Percentiles rank a stretch among this genome's conserved stretches.
Conservation (phyloP, 2,888 invertebrate species). For the Caenorhabditis sp. region DNA sequence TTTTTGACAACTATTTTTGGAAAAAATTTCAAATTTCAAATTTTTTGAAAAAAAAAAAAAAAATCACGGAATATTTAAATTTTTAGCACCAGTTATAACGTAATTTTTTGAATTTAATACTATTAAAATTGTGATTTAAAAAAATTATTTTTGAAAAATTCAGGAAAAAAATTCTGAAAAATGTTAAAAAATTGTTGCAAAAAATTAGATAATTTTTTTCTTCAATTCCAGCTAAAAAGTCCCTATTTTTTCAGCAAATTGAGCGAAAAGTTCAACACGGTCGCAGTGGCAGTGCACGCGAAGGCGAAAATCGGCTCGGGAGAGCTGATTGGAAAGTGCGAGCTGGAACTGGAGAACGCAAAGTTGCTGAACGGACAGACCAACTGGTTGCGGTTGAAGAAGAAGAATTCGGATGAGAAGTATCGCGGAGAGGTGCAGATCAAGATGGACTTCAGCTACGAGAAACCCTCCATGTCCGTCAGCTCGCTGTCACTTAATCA, state of each 20-base stretch:
- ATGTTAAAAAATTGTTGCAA: no score
- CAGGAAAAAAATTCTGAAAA: background rate
- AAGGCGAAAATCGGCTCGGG: conserved; percentile 73
- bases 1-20: background rate
- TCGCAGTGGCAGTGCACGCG: conserved; percentile 71
- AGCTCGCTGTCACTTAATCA: conserved; percentile 67
- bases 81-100: background rate
- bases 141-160: background rate
- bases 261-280: conserved; percentile 72
- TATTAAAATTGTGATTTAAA: background rate
- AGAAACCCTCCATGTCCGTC: conserved; percentile 72
- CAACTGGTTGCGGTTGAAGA: conserved; percentile 70
- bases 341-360: conserved; percentile 65
- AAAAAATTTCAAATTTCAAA: background rate
- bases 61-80: background rate
- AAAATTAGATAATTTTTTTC: no score
- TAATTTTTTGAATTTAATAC: no score
- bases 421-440: conserved; percentile 73
- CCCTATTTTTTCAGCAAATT: conserved; percentile 69
- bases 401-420: conserved; percentile 73
- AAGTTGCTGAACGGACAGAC: conserved; percentile 57
- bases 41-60: background rate
- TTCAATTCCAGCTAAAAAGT: no score
- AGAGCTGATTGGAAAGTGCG: conserved; percentile 69
- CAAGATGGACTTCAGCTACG: conserved; percentile 73